Base-by-base conservation (phyloP, 2,113 vertebrate species). In the Phocoena phocoena region DNA sequence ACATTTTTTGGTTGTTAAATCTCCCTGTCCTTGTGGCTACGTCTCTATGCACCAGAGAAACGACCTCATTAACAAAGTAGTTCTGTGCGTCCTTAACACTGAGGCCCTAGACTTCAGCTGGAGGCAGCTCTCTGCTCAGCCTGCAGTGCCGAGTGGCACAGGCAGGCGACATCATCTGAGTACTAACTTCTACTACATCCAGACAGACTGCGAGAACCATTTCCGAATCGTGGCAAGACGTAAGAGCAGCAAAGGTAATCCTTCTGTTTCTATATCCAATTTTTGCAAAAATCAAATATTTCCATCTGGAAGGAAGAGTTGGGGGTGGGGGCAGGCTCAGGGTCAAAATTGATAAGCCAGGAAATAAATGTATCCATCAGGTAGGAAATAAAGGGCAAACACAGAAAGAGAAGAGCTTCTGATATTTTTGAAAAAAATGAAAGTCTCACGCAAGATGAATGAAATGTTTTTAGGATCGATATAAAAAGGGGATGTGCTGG, bases 211-310 rank as follows among this genome's bases (percentile, higher is more conserved):
- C 71, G 84, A 96, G 95, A 98, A 77, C 38, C 97, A 55, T 67
- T 95, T 96, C 65, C 68, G 93, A 97, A 88, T 90, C 15, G 12
- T n/a, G 73, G 81, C 95, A 93, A 91, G 97, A 93, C 68, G 28
- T 50, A 55, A 95, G 95, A 97, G 82, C 95, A 91, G 88, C 95
- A 81, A 95, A 98, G 98, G 98, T 98, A 98, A 99, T 94, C 1
- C 33, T 96, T 97, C 33, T 41, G 31, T 92, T 93, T 98, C 95
- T 98, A 62, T 88, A 41, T 95, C 90, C 86, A 74, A 5, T 96
- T 88, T 90, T 93, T 95, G 74, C 84, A 96, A 93, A 87, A 73
- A 25, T 84, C 50, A 36, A 68, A 90, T 93, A 83, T 60, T 10
- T 86, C 68, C 84, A 73, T 53, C 62, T 47, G 88, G 53, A 92